phyloP scores from a whole-genome alignment of 1,140 invertebrate genomes.

The Drosophila athabasca region DNA sequence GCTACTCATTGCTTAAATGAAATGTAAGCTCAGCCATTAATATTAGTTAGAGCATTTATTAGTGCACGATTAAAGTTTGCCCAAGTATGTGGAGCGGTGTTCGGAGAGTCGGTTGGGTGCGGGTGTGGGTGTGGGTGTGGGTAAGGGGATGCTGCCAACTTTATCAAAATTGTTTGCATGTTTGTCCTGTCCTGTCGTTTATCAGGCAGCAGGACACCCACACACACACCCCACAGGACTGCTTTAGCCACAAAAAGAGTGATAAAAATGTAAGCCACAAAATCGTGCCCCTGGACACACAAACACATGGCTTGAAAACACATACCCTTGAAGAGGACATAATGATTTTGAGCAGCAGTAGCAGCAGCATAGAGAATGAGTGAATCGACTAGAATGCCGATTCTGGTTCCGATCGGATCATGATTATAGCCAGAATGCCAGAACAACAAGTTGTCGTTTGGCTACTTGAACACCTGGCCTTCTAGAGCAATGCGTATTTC shows the following conservation, averaged over 20 bases:
- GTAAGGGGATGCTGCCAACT: slow-evolving; percentile 46
- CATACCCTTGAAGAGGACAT: not conserved
- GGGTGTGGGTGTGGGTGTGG: no score
- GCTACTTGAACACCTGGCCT: no score
- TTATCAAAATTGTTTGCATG: slow-evolving; percentile 76
- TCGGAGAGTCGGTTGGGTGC: no score
- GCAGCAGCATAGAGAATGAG: not conserved
- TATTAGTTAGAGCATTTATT: slow-evolving; percentile 65
- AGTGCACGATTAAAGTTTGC: slow-evolving; percentile 57
- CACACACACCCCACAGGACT: slow-evolving; percentile 13
- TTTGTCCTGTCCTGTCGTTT: slow-evolving; percentile 51
- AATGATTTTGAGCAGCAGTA: no score
- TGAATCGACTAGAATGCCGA: no score
- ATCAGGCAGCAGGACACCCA: slow-evolving; percentile 55
- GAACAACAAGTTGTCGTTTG: no score
- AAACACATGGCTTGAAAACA: slow-evolving; percentile 13
- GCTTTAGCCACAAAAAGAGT: slow-evolving; percentile 52
- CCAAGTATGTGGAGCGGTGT: slow-evolving; percentile 8
- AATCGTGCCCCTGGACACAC: slow-evolving; percentile 50
- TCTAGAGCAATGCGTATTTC: no score
- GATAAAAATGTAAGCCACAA: slow-evolving; percentile 80
- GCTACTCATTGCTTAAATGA: slow-evolving; percentile 12
- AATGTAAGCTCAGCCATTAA: slow-evolving; percentile 59
- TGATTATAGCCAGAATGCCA: no score
- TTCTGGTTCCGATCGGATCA: no score